Conservation (phyloP, 2,113 vertebrate species). For the Coracopsis vasa region DNA sequence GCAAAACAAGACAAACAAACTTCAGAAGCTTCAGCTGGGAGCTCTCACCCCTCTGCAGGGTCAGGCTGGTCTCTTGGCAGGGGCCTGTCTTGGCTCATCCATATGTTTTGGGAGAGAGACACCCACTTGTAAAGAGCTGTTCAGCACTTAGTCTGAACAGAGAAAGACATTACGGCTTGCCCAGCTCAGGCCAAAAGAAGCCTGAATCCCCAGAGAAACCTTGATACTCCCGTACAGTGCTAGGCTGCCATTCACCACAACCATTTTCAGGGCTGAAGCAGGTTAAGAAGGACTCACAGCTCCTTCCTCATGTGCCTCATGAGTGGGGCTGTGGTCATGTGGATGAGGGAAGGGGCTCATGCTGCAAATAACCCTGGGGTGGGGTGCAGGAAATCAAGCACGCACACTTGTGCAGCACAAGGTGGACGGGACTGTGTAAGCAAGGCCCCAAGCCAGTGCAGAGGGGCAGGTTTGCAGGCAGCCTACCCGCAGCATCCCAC, state of each 20-base stretch:
- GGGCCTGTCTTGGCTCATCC: background rate
- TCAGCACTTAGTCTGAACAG: background rate
- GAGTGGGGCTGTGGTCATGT: background rate
- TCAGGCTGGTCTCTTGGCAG: background rate
- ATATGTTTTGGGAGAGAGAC: fast-evolving
- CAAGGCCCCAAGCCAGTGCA: fast-evolving
- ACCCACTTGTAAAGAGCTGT: background rate
- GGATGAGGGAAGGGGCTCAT: background rate
- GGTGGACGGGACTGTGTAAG: fast-evolving
- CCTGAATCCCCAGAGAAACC: background rate
- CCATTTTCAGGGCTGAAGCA: background rate
- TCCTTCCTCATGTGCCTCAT: background rate
- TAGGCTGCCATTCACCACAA: background rate
- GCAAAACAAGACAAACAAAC: background rate
- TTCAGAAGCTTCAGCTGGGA: background rate
- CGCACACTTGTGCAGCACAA: fast-evolving
- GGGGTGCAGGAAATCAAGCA: background rate
- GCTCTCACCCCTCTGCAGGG: background rate
- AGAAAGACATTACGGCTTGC: fast-evolving
- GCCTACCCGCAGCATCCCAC: background rate
- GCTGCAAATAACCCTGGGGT: fast-evolving
- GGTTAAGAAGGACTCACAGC: background rate
- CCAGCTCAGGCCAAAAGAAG: background rate
- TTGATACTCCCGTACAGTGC: fast-evolving
- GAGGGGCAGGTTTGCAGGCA: background rate